These are phyloP conservation scores for Muricea muricata DNA, from an alignment of 92 coral and sea anemone species.

Conservation along the genomic window DNA sequence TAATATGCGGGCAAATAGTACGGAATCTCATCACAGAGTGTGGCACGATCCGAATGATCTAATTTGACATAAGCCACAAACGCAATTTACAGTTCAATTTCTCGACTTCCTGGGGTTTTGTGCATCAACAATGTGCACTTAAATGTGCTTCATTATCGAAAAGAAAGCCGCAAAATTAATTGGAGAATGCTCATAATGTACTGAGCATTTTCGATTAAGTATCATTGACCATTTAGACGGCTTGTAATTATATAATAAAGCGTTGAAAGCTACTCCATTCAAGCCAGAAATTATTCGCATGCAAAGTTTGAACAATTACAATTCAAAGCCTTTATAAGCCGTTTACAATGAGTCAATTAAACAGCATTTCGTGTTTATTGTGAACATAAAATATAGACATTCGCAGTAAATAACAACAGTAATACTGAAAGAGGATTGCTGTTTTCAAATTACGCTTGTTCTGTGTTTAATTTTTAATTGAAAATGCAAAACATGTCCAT, in stretches of 20 bases:
- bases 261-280: not conserved
- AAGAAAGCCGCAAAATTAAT: conserved; percentile 19
- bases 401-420: not conserved
- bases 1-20: conserved; percentile 2
- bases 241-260: conserved; percentile 13
- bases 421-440: not conserved
- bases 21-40: conserved; percentile 13
- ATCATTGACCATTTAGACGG: not conserved
- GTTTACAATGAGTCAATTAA: conserved; percentile 29
- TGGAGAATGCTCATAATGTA: conserved; percentile 17
- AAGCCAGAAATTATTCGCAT: conserved; percentile 18
- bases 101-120: conserved; percentile 20
- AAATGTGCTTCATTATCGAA: not conserved
- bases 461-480: not conserved
- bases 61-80: conserved; percentile 26
- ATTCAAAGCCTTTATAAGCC: not conserved
- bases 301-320: conserved; percentile 7
- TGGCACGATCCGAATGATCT: conserved; percentile 5
- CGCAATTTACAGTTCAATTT: not conserved
- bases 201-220: conserved; percentile 39
- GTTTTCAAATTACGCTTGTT: not conserved
- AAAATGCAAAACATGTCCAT: not conserved
- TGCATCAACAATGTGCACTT: not conserved
- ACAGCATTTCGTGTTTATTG: not conserved
- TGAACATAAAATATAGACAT: not conserved